These are phyloP conservation scores for Theretra japonica DNA, from an alignment of 2,888 invertebrate species.

Conservation along the genomic window DNA sequence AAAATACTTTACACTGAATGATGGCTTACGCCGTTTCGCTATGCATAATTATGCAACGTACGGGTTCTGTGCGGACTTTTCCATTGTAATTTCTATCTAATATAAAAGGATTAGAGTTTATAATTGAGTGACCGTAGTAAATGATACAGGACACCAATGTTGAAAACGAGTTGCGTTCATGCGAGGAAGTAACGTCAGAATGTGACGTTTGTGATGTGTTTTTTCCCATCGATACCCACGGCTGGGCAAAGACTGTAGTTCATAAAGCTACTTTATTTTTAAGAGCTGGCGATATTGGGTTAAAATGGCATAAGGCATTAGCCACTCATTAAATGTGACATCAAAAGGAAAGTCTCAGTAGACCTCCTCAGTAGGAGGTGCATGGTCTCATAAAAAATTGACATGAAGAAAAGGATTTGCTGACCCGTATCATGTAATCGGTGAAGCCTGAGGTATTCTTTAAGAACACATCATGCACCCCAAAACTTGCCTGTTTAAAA, in stretches of 20 bases:
- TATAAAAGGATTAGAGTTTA: neutral
- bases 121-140: neutral
- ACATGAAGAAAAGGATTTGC: too few relatives aligned
- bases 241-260: neutral
- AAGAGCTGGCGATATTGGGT: too few relatives aligned
- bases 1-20: neutral
- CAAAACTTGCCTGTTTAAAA: too few relatives aligned
- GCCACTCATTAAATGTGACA: too few relatives aligned
- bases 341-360: too few relatives aligned
- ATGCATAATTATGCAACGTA: conserved; percentile 5
- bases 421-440: too few relatives aligned
- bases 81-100: conserved; percentile 7
- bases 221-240: neutral
- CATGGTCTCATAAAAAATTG: too few relatives aligned
- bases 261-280: too few relatives aligned
- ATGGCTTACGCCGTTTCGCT: neutral
- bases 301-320: too few relatives aligned
- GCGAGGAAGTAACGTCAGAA: conserved; percentile 47
- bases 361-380: too few relatives aligned
- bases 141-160: conserved; percentile 39
- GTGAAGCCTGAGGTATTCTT: too few relatives aligned
- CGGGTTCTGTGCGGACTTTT: neutral
- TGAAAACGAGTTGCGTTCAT: conserved; percentile 40
- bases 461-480: too few relatives aligned
- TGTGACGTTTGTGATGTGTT: conserved; percentile 33